Base-by-base conservation (phyloP, 2,888 invertebrate genomes). In the Leptinotarsa haldemani region DNA sequence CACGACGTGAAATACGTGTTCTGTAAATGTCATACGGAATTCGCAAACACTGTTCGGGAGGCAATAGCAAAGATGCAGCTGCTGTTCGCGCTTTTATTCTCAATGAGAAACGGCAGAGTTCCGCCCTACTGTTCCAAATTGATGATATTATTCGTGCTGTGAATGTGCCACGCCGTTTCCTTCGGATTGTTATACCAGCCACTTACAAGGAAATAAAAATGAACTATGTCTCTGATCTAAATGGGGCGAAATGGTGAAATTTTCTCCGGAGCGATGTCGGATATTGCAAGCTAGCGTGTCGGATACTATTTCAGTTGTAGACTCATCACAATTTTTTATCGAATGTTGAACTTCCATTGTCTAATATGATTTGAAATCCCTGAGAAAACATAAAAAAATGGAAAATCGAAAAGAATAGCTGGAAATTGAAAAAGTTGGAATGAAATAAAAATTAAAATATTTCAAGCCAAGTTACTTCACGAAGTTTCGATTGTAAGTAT, bases 71-170 rank as follows among this genome's bases (percentile, higher is more conserved):
- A 61, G 40, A 61, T 61, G 61, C 61, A 61, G n/a, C 61, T 61
- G 61, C 61, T 40, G 5, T 61, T 25, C 40, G n/a, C 30, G 61
- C 40, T n/a, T 16, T 12, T 12, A 61, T 61, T 61, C 30, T 30
- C 5, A 15, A 30, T 61, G 61, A 61, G 30, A 61, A 61, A 61
- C n/a, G 30, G 13, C 61, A 12, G 9, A n/a, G 40, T 18, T 61
- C 61, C 61, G n/a, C 61, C 61, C 61, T 16, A 18, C 61, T 61
- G 61, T n/a, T 61, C 61, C n/a, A 12, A 61, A 61, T 61, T 61
- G 40, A 61, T 40, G 30, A 12, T 18, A 30, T 61, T 30, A 40
- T 61, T 40, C n/a, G 61, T n/a, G 61, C 15, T 30, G 40, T n/a
- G 13, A 61, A 61, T 61, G 40, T 40, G 61, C n/a, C 7, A 40